These are phyloP conservation scores for Chrysoperla carnea DNA, from an alignment of 1,140 invertebrate species.

Conservation along the genomic window DNA sequence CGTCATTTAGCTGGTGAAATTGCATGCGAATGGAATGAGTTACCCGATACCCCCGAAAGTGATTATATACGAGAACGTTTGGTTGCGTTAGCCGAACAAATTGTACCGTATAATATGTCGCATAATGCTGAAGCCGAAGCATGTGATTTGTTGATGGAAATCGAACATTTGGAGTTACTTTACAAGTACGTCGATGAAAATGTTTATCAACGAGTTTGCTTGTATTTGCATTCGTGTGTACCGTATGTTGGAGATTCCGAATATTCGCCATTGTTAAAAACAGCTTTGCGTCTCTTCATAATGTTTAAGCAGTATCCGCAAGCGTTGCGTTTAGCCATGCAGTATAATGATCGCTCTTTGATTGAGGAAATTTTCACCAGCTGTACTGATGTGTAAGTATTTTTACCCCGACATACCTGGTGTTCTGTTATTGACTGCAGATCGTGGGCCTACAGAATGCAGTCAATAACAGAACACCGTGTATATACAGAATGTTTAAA, in stretches of 20 bases:
- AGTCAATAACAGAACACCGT: no score
- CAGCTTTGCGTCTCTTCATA: constrained; percentile 72
- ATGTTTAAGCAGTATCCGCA: constrained; percentile 91
- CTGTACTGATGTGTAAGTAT: constrained; percentile 73
- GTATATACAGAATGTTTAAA: no score
- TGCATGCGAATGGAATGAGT: constrained; percentile 70
- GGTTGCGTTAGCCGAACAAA: constrained; percentile 63
- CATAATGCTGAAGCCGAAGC: constrained; percentile 99
- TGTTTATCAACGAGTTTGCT: constrained; percentile 84
- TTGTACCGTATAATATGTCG: constrained; percentile 94
- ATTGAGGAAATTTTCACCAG: constrained; percentile 73
- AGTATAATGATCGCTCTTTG: constrained; percentile 73
- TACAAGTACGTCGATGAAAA: constrained; percentile 84
- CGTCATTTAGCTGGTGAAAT: constrained; percentile 85
- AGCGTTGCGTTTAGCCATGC: constrained; percentile 85
- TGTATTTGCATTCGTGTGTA: constrained; percentile 90
- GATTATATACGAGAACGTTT: constrained; percentile 39
- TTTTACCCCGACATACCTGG: no score
- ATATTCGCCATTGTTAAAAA: constrained; percentile 74
- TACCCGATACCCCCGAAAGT: constrained; percentile 40
- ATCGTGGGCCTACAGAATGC: no score
- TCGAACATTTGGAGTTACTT: constrained; percentile 79
- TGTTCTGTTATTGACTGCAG: no score
- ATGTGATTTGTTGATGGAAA: constrained; percentile 97
- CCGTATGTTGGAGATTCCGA: constrained; percentile 97